Evolutionary conservation across 1,140 invertebrate genomes (phyloP), one percentile per base, ranked within the genome.

Genomic region (Megalonaias nervosa): DNA sequence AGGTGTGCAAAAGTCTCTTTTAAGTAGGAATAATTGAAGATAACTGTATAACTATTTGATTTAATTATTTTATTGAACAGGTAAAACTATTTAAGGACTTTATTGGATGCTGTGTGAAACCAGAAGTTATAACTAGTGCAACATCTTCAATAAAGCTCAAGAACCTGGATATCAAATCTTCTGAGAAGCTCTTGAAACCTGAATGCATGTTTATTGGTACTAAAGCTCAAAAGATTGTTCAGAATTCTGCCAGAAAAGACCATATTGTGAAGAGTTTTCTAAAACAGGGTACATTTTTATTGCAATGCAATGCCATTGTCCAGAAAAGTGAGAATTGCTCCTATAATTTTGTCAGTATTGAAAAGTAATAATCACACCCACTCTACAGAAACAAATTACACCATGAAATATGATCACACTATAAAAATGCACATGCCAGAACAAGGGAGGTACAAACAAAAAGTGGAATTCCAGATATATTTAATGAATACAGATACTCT

Each of bases 71-170:
- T 65, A 15, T 72, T 67, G 12, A 23, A 60, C 61, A n/a, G 61
- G 11, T 73, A 56, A 66, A 59, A 56, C 14, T 71, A 21, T 67
- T 79, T 21, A 71, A 75, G 16, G 68, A 79, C 23, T 79, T 79
- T 64, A n/a, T 71, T 31, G 69, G 55, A 17, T 79, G 72, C 67
- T 79, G 26, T 67, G 60, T 79, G 1, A 79, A 79, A 64, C 62
- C 69, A 56, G 73, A 75, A 38, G 23, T 75, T 21, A 65, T 72
- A 13, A 65, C 11, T n/a, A 21, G 4, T 16, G 72, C 61, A 17
- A 2, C 26, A 31, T 31, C 26, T 31, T 31, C 26, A 31, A 4
- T 31, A 73, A 73, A 68, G 55, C 65, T 73, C 23, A 78, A 78
- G 58, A 78, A 78, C 13, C 66, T 78, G n/a, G 76, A 78, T 67